Evolutionary conservation across 1,140 invertebrate species (phyloP).

Genomic region (Nasonia longicornis): DNA sequence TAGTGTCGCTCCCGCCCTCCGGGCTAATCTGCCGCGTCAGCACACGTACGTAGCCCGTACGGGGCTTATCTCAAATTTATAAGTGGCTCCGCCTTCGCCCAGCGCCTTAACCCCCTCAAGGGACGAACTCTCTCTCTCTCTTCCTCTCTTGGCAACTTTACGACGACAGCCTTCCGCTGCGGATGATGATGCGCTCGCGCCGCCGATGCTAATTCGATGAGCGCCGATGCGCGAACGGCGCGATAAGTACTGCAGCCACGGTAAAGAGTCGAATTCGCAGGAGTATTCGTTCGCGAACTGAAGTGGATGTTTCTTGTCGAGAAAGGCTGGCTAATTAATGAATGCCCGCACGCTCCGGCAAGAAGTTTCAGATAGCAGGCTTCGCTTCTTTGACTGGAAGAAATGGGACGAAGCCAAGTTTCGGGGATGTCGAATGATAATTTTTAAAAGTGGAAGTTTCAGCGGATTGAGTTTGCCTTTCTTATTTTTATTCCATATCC

Average conservation of each 20-base stretch:
- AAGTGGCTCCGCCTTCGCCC: slow-evolving; percentile 42
- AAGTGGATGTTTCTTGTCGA: no score
- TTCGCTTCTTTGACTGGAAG: neutral
- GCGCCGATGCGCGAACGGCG: neutral
- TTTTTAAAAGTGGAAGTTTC: neutral
- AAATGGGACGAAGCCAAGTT: neutral
- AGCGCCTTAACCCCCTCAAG: neutral
- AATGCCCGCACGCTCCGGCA: neutral
- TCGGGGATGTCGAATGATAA: neutral
- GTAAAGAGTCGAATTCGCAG: no score
- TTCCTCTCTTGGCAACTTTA: slow-evolving; percentile 9
- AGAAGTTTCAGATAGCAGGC: neutral
- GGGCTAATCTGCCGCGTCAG: slow-evolving; percentile 48
- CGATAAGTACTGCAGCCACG: neutral
- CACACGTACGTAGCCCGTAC: slow-evolving; percentile 26
- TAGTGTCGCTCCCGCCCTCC: slow-evolving; percentile 23
- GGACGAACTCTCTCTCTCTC: neutral
- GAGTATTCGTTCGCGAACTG: no score
- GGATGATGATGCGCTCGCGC: neutral
- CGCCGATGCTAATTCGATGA: slow-evolving; percentile 20
- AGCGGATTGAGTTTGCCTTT: neutral
- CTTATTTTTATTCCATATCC: neutral
- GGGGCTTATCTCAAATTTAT: slow-evolving; percentile 51
- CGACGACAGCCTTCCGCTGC: neutral
- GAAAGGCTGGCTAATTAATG: neutral